Evolutionary conservation across 2,797 vertebrate genomes (phyloP), one percentile per base, ranked within the genome.

Genomic region (Pagetopsis macropterus): DNA sequence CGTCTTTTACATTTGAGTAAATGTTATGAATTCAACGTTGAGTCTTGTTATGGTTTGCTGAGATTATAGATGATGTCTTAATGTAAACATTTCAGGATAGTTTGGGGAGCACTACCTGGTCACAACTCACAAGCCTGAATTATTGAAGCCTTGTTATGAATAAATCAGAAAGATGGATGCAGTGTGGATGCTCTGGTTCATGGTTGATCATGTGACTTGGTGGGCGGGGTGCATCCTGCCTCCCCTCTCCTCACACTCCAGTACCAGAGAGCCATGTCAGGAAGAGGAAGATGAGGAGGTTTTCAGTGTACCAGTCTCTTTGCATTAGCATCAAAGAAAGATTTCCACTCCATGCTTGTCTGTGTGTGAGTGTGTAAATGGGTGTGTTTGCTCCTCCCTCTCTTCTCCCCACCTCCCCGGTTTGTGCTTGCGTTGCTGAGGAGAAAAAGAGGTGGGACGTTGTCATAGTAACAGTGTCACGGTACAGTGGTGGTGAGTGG

Each of bases 401-500:
- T 75, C 73, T 52, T 58, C 48, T 54, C 57, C 43, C 74, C 55
- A 49, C 78, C 65, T 79, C 61, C 33, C 46, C 54, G 33, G 72
- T 65, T 78, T 76, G 64, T 76, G 69, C 71, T 50, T 54, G n/a
- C 31, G 58, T 66, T 78, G 84, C 77, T 67, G 75, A 74, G 70
- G 75, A 84, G 79, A 79, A 72, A 79, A 78, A 86, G 88, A 88
- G 89, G 81, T 81, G 83, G 79, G 74, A 82, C n/a, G 87, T 92
- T 80, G 87, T 88, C 88, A 93, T 93, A 77, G 90, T 74, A 92
- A 94, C 91, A 0, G 60, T 87, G 87, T 82, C 74, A 76, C 8
- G 43, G 87, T 82, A 54, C 43, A 52, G 71, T 19, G 52, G 71
- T 46, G 70, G 50, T 48, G 66, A 76, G 57, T 64, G 78, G 84